These are phyloP conservation scores for Diglossa cyanea DNA, from an alignment of 2,797 vertebrate species.

Conservation along the genomic window DNA sequence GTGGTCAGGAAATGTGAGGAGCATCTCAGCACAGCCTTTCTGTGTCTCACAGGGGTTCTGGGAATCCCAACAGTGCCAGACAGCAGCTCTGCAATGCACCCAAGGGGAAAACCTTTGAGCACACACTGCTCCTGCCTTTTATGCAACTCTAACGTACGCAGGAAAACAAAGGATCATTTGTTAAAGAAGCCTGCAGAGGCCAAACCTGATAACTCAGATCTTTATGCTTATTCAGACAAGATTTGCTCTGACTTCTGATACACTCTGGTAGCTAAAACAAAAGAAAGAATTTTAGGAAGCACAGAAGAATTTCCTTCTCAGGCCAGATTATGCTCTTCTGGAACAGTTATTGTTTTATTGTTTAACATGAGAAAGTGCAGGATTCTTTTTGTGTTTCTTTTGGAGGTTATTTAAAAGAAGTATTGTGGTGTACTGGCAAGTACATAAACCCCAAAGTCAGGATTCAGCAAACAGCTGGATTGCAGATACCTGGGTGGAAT, in stretches of 20 bases:
- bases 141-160: background rate
- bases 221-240: background rate
- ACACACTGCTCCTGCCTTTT: background rate
- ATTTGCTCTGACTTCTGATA: background rate
- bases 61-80: background rate
- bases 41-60: background rate
- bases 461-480: slow-evolving; percentile 12
- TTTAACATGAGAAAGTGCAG: slow-evolving; percentile 20
- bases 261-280: background rate
- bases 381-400: slow-evolving; percentile 25
- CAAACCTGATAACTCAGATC: background rate
- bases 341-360: background rate
- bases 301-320: background rate
- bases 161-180: background rate
- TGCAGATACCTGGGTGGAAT: slow-evolving; percentile 26
- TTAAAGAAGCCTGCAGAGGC: background rate
- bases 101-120: background rate
- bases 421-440: background rate
- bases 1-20: background rate
- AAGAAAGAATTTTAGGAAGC: slow-evolving; percentile 15
- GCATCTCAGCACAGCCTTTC: background rate
- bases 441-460: background rate
- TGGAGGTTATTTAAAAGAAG: slow-evolving; percentile 46
- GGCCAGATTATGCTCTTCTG: background rate
- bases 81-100: background rate